These are phyloP conservation scores for Phorcus lineatus DNA, from an alignment of 2,888 invertebrate genomes.

Conservation along the genomic window DNA sequence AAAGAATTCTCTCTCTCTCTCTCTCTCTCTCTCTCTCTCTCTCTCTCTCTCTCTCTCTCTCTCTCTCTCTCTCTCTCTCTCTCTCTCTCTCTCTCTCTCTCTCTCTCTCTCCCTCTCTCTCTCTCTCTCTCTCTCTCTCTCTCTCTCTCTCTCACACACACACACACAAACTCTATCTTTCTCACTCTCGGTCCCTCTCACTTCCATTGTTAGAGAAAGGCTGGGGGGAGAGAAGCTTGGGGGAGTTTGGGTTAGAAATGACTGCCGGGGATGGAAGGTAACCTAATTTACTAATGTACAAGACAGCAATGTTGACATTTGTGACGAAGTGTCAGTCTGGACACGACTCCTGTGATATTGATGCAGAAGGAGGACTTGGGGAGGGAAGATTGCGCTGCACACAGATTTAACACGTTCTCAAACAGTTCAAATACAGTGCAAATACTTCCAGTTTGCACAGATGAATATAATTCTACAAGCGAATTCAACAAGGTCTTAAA, in stretches of 20 bases:
- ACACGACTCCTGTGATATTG: neutral
- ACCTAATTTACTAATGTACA: conserved; percentile 11
- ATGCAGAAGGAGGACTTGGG: neutral
- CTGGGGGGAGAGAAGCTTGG: too few relatives aligned
- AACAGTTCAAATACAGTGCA: neutral
- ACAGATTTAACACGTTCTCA: conserved; percentile 3
- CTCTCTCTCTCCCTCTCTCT: conserved; percentile 19
- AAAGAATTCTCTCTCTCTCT: too few relatives aligned
- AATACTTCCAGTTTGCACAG: neutral
- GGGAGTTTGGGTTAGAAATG: too few relatives aligned
- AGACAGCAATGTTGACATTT: conserved; percentile 2
- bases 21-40: too few relatives aligned
- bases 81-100: conserved; percentile 33
- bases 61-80: conserved; percentile 26
- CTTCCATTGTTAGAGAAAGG: neutral
- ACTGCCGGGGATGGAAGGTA: neutral
- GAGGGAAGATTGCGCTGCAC: neutral
- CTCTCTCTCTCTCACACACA: conserved; percentile 3
- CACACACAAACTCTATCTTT: conserved; percentile 28
- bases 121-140: conserved; percentile 10
- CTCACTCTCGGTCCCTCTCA: conserved; percentile 32
- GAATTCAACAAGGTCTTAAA: too few relatives aligned
- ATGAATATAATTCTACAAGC: too few relatives aligned
- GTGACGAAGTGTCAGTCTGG: neutral
- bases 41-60: neutral